Conservation (phyloP, 2,113 vertebrate species). For the Cottus gobio region DNA sequence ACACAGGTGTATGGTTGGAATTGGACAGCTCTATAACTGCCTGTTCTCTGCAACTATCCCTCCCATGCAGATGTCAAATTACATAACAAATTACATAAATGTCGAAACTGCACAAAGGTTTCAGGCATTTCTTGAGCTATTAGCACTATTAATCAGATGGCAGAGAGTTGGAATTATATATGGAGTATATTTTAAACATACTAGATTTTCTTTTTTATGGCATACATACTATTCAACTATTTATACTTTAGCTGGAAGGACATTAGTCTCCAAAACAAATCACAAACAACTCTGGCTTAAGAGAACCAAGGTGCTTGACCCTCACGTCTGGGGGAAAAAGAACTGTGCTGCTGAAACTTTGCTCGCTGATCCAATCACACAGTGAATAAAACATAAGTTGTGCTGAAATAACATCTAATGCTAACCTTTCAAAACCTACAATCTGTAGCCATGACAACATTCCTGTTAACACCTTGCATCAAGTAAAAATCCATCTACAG, state of each 20-base stretch:
- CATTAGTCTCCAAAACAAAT: not conserved
- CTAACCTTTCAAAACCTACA: not conserved
- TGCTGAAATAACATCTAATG: too few species aligned
- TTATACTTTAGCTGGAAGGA: not conserved
- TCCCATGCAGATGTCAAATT: not conserved
- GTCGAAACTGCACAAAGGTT: not conserved
- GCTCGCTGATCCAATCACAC: not conserved
- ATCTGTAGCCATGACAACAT: not conserved
- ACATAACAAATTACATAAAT: slow-evolving; percentile 7
- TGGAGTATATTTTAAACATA: not conserved
- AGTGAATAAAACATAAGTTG: too few species aligned
- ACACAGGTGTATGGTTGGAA: slow-evolving; percentile 46
- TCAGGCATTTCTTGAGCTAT: not conserved
- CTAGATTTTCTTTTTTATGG: not conserved
- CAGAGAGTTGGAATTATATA: not conserved
- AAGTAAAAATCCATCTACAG: not conserved
- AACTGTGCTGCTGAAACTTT: not conserved
- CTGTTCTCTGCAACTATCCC: not conserved
- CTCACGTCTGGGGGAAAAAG: not conserved
- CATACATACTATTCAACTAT: not conserved
- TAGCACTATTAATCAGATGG: not conserved
- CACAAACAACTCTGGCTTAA: not conserved
- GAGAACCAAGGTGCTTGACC: not conserved
- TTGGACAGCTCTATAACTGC: not conserved
- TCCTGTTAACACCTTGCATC: not conserved